Conservation (phyloP, 37 sponge, comb jelly and placozoan genomes). For the Cliona cf. orientalis region DNA sequence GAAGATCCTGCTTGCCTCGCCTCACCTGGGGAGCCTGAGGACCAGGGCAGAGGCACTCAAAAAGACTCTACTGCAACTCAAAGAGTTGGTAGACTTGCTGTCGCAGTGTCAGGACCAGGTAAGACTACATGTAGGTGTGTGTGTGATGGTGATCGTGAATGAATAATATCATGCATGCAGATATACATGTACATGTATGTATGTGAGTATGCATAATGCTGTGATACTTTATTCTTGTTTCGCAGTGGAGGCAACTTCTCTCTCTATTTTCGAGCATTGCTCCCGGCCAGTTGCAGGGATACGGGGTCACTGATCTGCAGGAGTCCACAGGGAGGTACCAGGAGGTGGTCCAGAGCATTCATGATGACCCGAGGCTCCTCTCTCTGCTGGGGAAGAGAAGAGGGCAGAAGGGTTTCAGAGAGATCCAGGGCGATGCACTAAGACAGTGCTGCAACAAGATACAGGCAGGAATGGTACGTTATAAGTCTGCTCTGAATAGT, state of each 20-base stretch:
- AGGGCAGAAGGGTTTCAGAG: slow-evolving; percentile 77
- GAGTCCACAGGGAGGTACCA: slow-evolving; percentile 40
- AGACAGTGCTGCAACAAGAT: slow-evolving; percentile 37
- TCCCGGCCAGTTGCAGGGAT: not conserved
- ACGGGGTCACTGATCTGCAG: slow-evolving; percentile 51
- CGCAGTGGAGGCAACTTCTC: slow-evolving; percentile 65
- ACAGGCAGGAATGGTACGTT: slow-evolving; percentile 29
- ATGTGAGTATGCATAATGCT: not conserved
- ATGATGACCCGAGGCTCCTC: slow-evolving; percentile 50
- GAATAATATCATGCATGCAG: not conserved
- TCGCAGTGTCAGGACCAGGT: slow-evolving; percentile 65
- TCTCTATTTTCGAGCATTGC: slow-evolving; percentile 21
- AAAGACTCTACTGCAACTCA: slow-evolving; percentile 30
- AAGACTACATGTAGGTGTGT: not conserved
- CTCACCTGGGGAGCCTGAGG: slow-evolving; percentile 36
- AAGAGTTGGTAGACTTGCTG: slow-evolving; percentile 45
- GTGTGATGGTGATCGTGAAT: not conserved
- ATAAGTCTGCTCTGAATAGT: no score
- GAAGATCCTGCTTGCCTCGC: slow-evolving; percentile 49
- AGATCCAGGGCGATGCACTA: slow-evolving; percentile 73
- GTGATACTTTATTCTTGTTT: not conserved
- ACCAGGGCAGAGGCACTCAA: slow-evolving; percentile 30
- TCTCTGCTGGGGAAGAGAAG: slow-evolving; percentile 62
- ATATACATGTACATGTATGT: not conserved
- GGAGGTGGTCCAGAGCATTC: slow-evolving; percentile 51